phyloP scores from a whole-genome alignment of 2,797 vertebrate genomes.

The Lagocephalus sceleratus region DNA sequence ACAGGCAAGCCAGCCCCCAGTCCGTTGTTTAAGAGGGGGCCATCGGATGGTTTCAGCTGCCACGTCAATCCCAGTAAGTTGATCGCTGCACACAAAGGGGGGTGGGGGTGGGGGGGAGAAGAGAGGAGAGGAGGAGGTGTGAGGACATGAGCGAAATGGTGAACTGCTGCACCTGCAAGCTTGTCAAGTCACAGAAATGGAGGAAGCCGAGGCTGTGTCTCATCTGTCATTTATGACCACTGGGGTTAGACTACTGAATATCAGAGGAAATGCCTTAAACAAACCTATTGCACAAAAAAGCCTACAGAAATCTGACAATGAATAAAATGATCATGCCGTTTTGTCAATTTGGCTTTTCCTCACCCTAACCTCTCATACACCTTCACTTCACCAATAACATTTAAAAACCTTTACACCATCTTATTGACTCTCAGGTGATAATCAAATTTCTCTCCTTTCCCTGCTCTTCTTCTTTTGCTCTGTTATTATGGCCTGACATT shows the following conservation, averaged over 20 bases:
- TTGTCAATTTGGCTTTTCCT: slow-evolving; percentile 11
- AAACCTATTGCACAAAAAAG: slow-evolving; percentile 19
- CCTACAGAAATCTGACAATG: slow-evolving; percentile 43
- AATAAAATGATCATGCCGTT: slow-evolving; percentile 20
- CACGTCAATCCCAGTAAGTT: slow-evolving; percentile 95
- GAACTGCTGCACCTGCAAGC: slow-evolving; percentile 36
- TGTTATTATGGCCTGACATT: slow-evolving; percentile 53
- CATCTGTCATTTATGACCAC: slow-evolving; percentile 40
- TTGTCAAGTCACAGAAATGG: slow-evolving; percentile 29
- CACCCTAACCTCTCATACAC: slow-evolving; percentile 33
- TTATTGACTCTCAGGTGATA: slow-evolving; percentile 25
- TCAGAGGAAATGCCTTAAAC: slow-evolving; percentile 3
- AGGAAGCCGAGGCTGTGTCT: slow-evolving; percentile 17
- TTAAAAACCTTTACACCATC: slow-evolving; percentile 50
- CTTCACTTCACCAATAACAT: slow-evolving; percentile 45
- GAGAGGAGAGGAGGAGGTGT: slow-evolving; percentile 2
- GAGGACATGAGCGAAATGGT: slow-evolving; percentile 30
- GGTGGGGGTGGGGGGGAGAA: slow-evolving; percentile 13
- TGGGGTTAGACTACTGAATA: slow-evolving; percentile 5
- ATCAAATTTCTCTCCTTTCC: slow-evolving; percentile 55
- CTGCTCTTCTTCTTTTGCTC: slow-evolving; percentile 53
- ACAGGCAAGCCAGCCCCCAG: slow-evolving; percentile 83
- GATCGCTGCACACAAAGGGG: slow-evolving; percentile 83
- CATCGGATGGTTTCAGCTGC: slow-evolving; percentile 92
- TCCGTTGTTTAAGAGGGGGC: slow-evolving; percentile 91